Percentiles rank a stretch among this genome's conserved stretches.
phyloP scores from a whole-genome alignment of 2,888 invertebrate species.

The Scrobipalpa atriplicella region DNA sequence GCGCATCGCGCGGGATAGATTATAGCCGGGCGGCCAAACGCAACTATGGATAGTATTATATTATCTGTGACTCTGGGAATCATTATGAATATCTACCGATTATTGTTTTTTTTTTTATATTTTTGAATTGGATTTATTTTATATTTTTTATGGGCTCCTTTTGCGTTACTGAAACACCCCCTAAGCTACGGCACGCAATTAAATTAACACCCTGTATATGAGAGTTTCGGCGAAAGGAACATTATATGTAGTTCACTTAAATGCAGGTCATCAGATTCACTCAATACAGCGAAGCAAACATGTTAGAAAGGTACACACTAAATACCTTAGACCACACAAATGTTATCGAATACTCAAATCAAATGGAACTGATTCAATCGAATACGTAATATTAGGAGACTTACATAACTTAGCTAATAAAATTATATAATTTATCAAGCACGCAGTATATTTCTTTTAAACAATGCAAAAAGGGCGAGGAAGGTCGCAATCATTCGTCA shows the following conservation, averaged over 20 bases:
- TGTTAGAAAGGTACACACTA: slow-evolving; percentile 35
- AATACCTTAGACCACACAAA: slow-evolving; percentile 36
- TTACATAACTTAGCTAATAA: slow-evolving; percentile 7
- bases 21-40: no score
- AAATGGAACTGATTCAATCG: slow-evolving; percentile 27
- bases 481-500: background rate
- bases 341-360: slow-evolving; percentile 31
- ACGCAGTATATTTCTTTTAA: background rate
- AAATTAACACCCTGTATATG: no score
- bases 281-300: slow-evolving; percentile 24
- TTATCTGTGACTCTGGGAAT: no score
- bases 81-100: no score
- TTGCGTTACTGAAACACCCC: no score
- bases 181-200: no score
- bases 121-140: no score
- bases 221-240: background rate
- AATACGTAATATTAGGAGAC: slow-evolving; percentile 35
- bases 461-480: background rate
- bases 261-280: slow-evolving; percentile 34
- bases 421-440: slow-evolving; percentile 17
- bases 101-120: no score
- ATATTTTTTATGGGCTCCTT: no score
- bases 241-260: slow-evolving; percentile 27
- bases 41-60: no score
- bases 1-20: no score